Evolutionary conservation across 2,113 vertebrate species (phyloP).

Genomic region (Pandion haliaetus): DNA sequence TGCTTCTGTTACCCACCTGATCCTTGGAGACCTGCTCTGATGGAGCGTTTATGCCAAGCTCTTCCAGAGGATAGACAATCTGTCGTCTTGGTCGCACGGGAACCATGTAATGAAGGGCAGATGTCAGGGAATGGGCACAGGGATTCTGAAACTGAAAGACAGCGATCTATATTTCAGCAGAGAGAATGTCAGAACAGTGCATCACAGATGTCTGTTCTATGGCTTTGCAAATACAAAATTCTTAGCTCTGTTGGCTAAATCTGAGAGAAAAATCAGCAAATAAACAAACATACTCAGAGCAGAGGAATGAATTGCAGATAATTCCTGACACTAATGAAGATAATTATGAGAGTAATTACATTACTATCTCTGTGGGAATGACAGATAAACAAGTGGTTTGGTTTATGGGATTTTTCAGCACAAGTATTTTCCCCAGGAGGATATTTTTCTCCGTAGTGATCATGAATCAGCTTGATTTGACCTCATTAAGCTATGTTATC

Average conservation of each 20-base stretch:
- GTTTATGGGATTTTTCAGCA: slow-evolving; percentile 85
- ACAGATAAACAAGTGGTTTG: slow-evolving; percentile 96
- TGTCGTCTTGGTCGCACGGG: slow-evolving; percentile 92
- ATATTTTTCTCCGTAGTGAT: slow-evolving; percentile 74
- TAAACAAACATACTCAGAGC: slow-evolving; percentile 82
- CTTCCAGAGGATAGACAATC: slow-evolving; percentile 93
- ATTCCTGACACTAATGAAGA: slow-evolving; percentile 97
- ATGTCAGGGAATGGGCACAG: slow-evolving; percentile 83
- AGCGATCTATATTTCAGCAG: slow-evolving; percentile 72
- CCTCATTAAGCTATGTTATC: slow-evolving; percentile 75
- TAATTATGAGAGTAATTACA: slow-evolving; percentile 98
- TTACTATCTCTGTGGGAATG: slow-evolving; percentile 99
- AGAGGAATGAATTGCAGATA: slow-evolving; percentile 90
- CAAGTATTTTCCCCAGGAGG: slow-evolving; percentile 80
- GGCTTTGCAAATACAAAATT: slow-evolving; percentile 71
- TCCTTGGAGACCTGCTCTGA: slow-evolving; percentile 84
- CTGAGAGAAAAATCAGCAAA: slow-evolving; percentile 74
- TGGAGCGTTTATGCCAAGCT: slow-evolving; percentile 89
- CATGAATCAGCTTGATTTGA: slow-evolving; percentile 78
- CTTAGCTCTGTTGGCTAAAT: slow-evolving; percentile 77
- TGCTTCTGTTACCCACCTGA: slow-evolving; percentile 82
- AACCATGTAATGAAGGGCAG: slow-evolving; percentile 85
- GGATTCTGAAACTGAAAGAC: slow-evolving; percentile 80
- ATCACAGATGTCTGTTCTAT: slow-evolving; percentile 69
- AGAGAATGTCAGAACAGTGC: slow-evolving; percentile 71